phyloP scores from a whole-genome alignment of 2,888 invertebrate species.

The Trichopoda pennipes region DNA sequence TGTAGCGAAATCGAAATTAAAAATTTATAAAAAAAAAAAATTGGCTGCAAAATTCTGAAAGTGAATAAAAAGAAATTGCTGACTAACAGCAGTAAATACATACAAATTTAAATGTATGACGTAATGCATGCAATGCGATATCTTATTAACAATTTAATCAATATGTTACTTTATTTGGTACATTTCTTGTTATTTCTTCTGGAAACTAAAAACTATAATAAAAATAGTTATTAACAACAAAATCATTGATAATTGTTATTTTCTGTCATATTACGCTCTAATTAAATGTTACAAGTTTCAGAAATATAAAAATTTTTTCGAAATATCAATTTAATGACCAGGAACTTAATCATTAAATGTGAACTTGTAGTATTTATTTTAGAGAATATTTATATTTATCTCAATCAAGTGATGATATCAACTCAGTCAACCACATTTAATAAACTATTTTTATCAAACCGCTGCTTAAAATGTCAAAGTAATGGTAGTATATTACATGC shows the following conservation, averaged over 20 bases:
- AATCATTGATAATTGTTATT: neutral
- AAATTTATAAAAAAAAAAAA: neutral
- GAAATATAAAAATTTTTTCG: no score
- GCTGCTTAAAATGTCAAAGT: no score
- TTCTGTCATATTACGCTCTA: neutral
- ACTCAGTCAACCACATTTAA: no score
- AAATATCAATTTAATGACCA: no score
- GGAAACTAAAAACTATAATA: neutral
- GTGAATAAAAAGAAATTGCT: neutral
- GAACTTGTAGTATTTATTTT: no score
- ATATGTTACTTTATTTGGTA: constrained; percentile 3
- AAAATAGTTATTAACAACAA: constrained; percentile 19
- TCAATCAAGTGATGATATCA: no score
- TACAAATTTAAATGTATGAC: neutral
- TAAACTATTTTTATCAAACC: no score
- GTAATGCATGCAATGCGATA: constrained; percentile 37
- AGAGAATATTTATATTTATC: no score
- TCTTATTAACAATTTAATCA: constrained; percentile 51
- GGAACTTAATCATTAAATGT: no score
- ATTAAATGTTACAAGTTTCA: neutral
- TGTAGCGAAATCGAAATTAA: no score
- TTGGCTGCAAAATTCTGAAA: neutral
- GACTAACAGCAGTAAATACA: constrained; percentile 3
- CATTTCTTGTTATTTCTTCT: neutral
- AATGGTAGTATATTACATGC: no score